Percentiles rank a stretch among this genome's conserved stretches.
Evolutionary conservation across 2,797 vertebrate species (phyloP).

Genomic region (Gadopsis marmoratus): DNA sequence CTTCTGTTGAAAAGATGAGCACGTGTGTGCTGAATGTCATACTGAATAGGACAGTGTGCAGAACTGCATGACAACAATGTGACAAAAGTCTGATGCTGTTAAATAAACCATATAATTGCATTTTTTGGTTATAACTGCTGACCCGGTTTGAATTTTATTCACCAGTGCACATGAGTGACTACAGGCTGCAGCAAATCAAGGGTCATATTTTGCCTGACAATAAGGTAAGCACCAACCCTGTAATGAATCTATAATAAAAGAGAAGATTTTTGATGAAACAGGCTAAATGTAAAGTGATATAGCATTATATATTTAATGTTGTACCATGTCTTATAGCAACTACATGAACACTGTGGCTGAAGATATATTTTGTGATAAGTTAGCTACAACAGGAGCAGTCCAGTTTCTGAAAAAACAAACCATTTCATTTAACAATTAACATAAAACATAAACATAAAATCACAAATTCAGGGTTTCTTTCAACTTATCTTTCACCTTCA

Average conservation of each 20-base stretch:
- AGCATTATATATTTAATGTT: neutral
- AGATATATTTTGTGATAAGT: neutral
- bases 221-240: constrained; percentile 75
- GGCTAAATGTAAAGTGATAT: neutral
- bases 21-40: constrained; percentile 17
- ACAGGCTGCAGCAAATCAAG: constrained; percentile 77
- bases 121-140: constrained; percentile 36
- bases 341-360: neutral
- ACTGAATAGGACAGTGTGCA: constrained; percentile 20
- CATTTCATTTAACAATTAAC: neutral
- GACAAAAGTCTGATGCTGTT: constrained; percentile 37
- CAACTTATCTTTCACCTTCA: no score
- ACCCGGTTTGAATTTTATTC: constrained; percentile 39
- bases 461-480: neutral
- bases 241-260: neutral
- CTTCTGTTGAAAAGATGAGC: constrained; percentile 68
- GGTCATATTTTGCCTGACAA: constrained; percentile 76
- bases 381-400: neutral
- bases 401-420: neutral
- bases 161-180: constrained; percentile 72
- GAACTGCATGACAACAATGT: constrained; percentile 25
- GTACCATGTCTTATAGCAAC: neutral
- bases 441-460: neutral
- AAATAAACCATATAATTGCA: constrained; percentile 47
- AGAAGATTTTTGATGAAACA: neutral